phyloP scores from a whole-genome alignment of 2,113 vertebrate species.

The Xiphias gladius region DNA sequence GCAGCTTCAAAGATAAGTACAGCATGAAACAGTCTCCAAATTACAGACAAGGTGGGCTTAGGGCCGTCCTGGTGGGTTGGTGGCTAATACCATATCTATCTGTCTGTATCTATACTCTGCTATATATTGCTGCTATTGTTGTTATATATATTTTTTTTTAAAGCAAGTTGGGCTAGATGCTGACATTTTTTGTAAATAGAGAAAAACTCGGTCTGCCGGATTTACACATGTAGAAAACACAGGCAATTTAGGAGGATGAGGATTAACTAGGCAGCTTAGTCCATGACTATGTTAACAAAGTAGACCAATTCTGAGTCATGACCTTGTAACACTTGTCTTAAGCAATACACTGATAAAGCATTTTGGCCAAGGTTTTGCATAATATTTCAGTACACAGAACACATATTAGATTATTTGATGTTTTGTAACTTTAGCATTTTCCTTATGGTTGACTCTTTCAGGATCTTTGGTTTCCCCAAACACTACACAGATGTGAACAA shows the following conservation, averaged over 20 bases:
- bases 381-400: neutral
- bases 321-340: neutral
- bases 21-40: too few species aligned
- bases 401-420: neutral
- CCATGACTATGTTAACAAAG: too few species aligned
- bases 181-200: neutral
- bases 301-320: neutral
- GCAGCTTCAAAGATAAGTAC: too few species aligned
- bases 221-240: neutral
- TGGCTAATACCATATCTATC: neutral
- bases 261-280: too few species aligned
- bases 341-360: too few species aligned
- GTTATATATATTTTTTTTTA: too few species aligned
- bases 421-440: neutral
- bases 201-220: neutral
- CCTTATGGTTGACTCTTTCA: slow-evolving; percentile 59
- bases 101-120: neutral
- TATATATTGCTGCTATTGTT: too few species aligned
- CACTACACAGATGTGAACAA: slow-evolving; percentile 94
- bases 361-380: too few species aligned
- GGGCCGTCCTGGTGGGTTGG: neutral
- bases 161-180: too few species aligned
- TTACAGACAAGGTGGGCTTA: too few species aligned
- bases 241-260: too few species aligned
- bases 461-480: slow-evolving; percentile 95